These are phyloP conservation scores for Laupala kohalensis DNA, from an alignment of 1,140 invertebrate genomes.

Conservation along the genomic window DNA sequence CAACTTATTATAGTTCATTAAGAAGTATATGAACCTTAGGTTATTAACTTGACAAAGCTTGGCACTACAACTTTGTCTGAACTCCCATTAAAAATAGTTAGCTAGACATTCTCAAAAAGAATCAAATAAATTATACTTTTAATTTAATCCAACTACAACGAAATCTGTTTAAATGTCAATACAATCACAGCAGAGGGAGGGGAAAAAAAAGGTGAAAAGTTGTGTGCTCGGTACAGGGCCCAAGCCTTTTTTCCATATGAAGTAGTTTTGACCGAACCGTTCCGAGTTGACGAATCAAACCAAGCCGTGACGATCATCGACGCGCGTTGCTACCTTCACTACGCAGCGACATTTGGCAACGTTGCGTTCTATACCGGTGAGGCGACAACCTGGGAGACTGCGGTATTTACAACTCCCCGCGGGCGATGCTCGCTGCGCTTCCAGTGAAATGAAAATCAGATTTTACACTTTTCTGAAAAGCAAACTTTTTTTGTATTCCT, in stretches of 20 bases:
- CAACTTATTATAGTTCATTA: too few relatives aligned
- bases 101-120: too few relatives aligned
- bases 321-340: conserved; percentile 4
- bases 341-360: conserved; percentile 1
- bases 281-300: conserved; percentile 5
- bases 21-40: too few relatives aligned
- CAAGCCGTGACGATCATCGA: conserved; percentile 8
- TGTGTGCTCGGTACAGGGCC: conserved; percentile 7
- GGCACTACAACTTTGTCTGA: too few relatives aligned
- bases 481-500: background rate
- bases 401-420: conserved; percentile 13
- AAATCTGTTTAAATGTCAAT: background rate
- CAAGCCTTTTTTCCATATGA: conserved; percentile 3
- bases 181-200: background rate
- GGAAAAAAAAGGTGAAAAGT: background rate
- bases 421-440: conserved; percentile 2
- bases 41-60: too few relatives aligned
- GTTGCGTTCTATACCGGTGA: conserved; percentile 2
- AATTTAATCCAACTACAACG: too few relatives aligned
- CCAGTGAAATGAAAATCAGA: conserved; percentile 1
- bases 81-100: too few relatives aligned
- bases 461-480: background rate
- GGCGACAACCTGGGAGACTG: conserved; percentile 10
- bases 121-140: too few relatives aligned
- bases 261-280: conserved; percentile 6